Percentiles rank a stretch among this genome's conserved stretches.
phyloP scores from a whole-genome alignment of 2,113 vertebrate genomes.

The Nothocercus nigrocapillus region DNA sequence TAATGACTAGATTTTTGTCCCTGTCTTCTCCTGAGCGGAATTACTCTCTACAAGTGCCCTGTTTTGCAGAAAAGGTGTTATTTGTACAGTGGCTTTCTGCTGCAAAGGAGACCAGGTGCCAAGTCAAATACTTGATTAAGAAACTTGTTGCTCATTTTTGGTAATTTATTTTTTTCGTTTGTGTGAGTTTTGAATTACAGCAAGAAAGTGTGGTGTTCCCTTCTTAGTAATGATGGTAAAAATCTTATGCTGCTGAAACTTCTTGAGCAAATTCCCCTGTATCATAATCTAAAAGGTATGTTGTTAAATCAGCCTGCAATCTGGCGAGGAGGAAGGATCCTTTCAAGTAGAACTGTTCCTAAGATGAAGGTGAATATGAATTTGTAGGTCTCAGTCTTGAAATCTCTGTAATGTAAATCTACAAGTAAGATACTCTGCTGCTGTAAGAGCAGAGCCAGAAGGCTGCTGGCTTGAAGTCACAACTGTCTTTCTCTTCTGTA shows the following conservation, averaged over 20 bases:
- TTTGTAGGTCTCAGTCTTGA: not conserved
- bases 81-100: not conserved
- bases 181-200: not conserved
- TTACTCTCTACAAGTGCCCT: not conserved
- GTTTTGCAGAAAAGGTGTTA: not conserved
- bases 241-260: not conserved
- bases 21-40: not conserved
- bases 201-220: not conserved
- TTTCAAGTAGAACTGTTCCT: not conserved
- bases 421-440: not conserved
- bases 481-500: not conserved
- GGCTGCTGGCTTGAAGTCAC: not conserved
- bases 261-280: not conserved
- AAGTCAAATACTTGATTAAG: fast-evolving
- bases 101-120: not conserved
- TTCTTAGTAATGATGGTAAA: not conserved
- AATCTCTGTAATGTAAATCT: not conserved
- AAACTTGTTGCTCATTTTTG: not conserved
- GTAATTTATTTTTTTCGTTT: not conserved
- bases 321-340: not conserved
- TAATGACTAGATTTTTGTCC: not conserved
- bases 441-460: not conserved
- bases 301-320: not conserved
- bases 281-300: not conserved
- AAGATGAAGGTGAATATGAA: not conserved